Evolutionary conservation across 30 jellyfish, hydroid and myxozoan species (phyloP).

Genomic region (Pseudorhiza aurosa): DNA sequence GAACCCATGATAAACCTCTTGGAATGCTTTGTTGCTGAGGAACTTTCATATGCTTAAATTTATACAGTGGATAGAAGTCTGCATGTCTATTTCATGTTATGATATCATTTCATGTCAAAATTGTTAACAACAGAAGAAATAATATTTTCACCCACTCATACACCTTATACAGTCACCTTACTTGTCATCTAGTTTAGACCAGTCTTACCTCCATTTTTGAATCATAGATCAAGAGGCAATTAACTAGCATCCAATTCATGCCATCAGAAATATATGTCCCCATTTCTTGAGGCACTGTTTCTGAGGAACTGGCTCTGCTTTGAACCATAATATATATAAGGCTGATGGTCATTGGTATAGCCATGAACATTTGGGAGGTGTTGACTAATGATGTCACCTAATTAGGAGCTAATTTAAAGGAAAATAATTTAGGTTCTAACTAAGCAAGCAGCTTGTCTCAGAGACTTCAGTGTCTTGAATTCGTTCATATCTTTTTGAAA

Average conservation of each 20-base stretch:
- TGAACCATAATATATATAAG: constrained; percentile 58
- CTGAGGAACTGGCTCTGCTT: constrained; percentile 56
- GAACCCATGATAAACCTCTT: too few relatives aligned
- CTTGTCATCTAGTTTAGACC: too few relatives aligned
- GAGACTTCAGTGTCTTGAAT: constrained; percentile 5
- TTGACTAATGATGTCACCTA: constrained; percentile 60
- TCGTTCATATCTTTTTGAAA: constrained; percentile 8
- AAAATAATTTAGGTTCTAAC: constrained; percentile 40
- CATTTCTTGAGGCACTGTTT: constrained; percentile 40
- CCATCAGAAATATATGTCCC: constrained; percentile 51
- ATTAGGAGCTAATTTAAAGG: constrained; percentile 30
- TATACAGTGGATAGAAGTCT: too few relatives aligned
- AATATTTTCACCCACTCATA: too few relatives aligned
- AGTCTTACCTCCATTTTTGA: constrained; percentile 49
- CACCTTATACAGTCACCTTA: too few relatives aligned
- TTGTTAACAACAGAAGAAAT: too few relatives aligned
- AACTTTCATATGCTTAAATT: too few relatives aligned
- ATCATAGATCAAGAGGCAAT: constrained; percentile 41
- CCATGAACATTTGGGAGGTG: constrained; percentile 75
- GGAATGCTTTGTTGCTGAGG: too few relatives aligned
- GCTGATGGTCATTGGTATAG: constrained; percentile 66
- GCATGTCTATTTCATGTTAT: too few relatives aligned
- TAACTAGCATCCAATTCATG: constrained; percentile 24
- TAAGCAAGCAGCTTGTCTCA: not conserved
- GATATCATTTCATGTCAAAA: too few relatives aligned